Evolutionary conservation across 1,140 invertebrate species (phyloP).

Genomic region (Eriocheir sinensis): DNA sequence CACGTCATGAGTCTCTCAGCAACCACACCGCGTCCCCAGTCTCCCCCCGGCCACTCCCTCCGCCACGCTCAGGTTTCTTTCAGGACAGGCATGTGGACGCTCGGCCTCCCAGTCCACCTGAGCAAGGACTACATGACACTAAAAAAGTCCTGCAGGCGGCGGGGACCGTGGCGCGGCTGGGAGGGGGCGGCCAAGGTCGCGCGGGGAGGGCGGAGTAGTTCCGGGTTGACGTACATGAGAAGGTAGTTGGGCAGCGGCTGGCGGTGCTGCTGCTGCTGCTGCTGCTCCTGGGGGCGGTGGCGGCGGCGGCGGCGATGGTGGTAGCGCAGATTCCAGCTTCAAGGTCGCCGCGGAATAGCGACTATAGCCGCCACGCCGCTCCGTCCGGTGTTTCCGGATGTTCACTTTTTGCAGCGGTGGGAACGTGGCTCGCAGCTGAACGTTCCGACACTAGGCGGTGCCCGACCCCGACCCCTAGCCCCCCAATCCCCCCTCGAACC

Average conservation of each 20-base stretch:
- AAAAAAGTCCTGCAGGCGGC: background rate
- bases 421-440: background rate
- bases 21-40: conserved; percentile 31
- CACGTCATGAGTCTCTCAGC: conserved; percentile 50
- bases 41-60: background rate
- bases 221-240: conserved; percentile 20
- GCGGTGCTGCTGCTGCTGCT: background rate
- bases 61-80: background rate
- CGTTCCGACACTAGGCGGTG: background rate
- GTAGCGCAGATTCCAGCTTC: conserved; percentile 31
- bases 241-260: background rate
- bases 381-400: conserved; percentile 57
- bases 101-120: background rate
- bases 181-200: conserved; percentile 42
- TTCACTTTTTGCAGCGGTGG: conserved; percentile 30
- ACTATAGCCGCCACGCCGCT: conserved; percentile 12
- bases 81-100: background rate
- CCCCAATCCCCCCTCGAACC: background rate
- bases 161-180: background rate
- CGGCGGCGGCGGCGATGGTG: background rate
- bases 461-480: background rate
- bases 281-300: background rate
- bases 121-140: background rate
- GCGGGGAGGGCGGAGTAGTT: background rate
- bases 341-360: conserved; percentile 39